phyloP scores from a whole-genome alignment of 2,113 vertebrate genomes.

The Elephas maximus region DNA sequence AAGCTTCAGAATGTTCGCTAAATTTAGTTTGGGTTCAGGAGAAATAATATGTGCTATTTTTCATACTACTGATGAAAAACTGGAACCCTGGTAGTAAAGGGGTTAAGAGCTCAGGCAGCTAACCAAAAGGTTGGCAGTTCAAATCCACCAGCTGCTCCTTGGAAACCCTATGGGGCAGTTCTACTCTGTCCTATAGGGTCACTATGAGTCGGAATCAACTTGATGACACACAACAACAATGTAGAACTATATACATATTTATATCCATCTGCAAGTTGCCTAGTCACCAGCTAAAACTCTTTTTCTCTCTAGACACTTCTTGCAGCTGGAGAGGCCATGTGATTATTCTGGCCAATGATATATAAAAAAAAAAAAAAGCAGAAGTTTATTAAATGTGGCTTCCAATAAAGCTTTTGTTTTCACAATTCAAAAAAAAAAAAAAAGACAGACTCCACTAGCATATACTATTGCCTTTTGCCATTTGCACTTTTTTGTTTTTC shows the following conservation, averaged over 20 bases:
- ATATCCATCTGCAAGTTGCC: too few species aligned
- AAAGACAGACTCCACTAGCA: background rate
- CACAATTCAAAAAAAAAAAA: background rate
- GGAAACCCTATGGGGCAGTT: too few species aligned
- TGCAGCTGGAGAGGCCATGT: background rate
- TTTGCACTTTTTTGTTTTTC: background rate
- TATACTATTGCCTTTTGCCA: background rate
- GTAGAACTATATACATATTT: too few species aligned
- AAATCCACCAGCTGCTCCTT: too few species aligned
- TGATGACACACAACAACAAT: too few species aligned
- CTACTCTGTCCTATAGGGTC: too few species aligned
- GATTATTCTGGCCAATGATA: background rate
- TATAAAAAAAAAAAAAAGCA: background rate
- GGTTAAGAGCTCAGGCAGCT: too few species aligned
- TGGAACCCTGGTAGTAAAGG: background rate
- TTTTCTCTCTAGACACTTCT: background rate
- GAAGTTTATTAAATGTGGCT: background rate
- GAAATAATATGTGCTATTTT: constrained; percentile 11
- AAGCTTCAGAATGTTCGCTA: constrained; percentile 33
- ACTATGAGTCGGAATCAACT: too few species aligned
- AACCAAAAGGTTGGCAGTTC: too few species aligned
- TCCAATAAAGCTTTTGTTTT: constrained; percentile 47
- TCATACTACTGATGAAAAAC: constrained; percentile 4
- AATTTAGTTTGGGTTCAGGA: constrained; percentile 8
- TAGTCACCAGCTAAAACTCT: background rate